Evolutionary conservation across 2,797 vertebrate genomes (phyloP).

Genomic region (Typhlichthys subterraneus): DNA sequence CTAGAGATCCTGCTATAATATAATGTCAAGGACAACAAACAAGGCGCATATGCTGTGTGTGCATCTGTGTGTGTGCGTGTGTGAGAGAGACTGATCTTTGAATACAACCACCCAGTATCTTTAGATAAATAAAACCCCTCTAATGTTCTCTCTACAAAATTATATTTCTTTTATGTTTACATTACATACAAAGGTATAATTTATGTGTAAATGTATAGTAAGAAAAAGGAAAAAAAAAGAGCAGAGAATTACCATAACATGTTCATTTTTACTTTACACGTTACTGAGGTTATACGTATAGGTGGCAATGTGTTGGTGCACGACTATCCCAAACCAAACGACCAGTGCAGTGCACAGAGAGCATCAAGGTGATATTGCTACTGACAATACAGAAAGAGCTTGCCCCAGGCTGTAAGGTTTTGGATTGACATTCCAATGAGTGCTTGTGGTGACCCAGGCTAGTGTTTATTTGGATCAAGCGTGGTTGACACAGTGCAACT

Average conservation of each 20-base stretch:
- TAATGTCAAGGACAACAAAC: constrained; percentile 62
- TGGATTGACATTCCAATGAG: constrained; percentile 40
- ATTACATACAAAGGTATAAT: no score
- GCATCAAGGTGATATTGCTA: background rate
- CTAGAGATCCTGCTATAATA: constrained; percentile 50
- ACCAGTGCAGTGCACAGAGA: constrained; percentile 4
- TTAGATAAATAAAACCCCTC: constrained; percentile 12
- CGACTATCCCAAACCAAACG: constrained; percentile 19
- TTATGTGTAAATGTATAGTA: no score
- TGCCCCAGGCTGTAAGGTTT: constrained; percentile 28
- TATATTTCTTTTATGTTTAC: no score
- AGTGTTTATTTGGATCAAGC: constrained; percentile 61
- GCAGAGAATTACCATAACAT: no score
- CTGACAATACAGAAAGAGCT: constrained; percentile 7
- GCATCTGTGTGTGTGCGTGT: constrained; percentile 23
- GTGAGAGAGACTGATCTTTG: background rate
- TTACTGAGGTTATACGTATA: no score
- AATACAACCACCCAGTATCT: no score
- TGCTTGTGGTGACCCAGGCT: constrained; percentile 45
- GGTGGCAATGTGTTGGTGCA: constrained; percentile 19
- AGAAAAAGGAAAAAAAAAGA: no score
- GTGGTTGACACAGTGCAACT: constrained; percentile 43
- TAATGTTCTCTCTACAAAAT: constrained; percentile 15
- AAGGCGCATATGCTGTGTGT: constrained; percentile 21
- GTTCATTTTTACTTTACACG: no score